Conservation (phyloP, 2,797 vertebrate species). For the Martes flavigula region DNA sequence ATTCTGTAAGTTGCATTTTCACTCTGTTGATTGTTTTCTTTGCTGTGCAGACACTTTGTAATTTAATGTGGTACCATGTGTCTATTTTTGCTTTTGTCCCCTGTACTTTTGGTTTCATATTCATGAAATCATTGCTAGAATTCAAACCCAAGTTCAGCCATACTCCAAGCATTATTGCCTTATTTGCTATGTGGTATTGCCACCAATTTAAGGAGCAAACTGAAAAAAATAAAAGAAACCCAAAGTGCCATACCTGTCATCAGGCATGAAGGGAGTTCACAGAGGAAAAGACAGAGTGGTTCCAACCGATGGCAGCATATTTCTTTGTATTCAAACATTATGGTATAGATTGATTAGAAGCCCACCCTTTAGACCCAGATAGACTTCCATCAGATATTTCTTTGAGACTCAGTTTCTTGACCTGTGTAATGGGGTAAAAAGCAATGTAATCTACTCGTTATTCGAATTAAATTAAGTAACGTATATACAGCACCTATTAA, state of each 20-base stretch:
- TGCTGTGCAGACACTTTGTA: background rate
- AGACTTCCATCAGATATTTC: background rate
- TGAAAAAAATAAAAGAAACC: background rate
- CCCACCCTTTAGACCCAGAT: background rate
- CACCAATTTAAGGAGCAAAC: background rate
- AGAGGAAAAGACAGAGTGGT: background rate
- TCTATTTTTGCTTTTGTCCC: background rate
- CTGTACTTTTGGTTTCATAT: background rate
- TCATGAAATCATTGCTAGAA: background rate
- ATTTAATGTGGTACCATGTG: background rate
- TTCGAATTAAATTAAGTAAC: conserved; percentile 23
- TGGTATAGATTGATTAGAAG: background rate
- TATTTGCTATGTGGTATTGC: background rate
- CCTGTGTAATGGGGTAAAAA: background rate
- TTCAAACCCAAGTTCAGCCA: background rate
- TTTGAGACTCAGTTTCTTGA: background rate
- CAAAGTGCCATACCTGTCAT: background rate
- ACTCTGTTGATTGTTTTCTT: background rate
- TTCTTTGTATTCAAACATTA: background rate
- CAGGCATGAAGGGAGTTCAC: background rate
- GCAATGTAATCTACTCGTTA: background rate
- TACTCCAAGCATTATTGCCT: background rate
- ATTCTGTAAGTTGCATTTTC: background rate
- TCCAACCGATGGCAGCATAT: background rate
- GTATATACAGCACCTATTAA: background rate